Conservation (phyloP, 2,888 invertebrate species). For the Synanthedon myopaeformis region DNA sequence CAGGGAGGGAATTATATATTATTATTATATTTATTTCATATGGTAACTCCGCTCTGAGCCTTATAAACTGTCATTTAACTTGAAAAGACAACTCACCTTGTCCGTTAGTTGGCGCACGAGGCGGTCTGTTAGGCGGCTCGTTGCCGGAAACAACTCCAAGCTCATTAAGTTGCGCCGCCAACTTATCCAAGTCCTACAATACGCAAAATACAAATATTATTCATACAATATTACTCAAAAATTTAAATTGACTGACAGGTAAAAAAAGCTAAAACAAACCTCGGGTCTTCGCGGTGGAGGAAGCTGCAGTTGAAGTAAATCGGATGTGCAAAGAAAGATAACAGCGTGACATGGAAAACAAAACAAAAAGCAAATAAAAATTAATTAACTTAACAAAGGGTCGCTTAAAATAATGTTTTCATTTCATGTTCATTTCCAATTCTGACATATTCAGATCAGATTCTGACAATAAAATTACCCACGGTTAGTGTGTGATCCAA, state of each 20-base stretch:
- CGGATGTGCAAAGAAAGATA: slow-evolving; percentile 62
- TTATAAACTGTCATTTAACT: too few species aligned
- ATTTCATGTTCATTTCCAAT: too few species aligned
- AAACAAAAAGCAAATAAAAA: slow-evolving; percentile 50
- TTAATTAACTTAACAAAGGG: too few species aligned
- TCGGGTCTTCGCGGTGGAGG: slow-evolving; percentile 91
- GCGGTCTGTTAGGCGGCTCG: slow-evolving; percentile 72
- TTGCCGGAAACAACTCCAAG: slow-evolving; percentile 84
- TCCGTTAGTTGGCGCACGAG: slow-evolving; percentile 58
- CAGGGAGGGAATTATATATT: neutral
- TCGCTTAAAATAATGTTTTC: too few species aligned
- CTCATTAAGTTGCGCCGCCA: slow-evolving; percentile 96
- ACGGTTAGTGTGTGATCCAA: too few species aligned
- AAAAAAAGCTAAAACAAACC: slow-evolving; percentile 72
- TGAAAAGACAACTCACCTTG: slow-evolving; percentile 35
- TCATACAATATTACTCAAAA: neutral
- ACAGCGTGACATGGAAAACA: slow-evolving; percentile 68
- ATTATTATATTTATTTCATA: too few species aligned
- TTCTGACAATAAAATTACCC: too few species aligned
- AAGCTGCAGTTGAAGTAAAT: slow-evolving; percentile 71
- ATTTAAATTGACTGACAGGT: neutral
- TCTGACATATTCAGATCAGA: too few species aligned
- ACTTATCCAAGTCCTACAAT: slow-evolving; percentile 92
- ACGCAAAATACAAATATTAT: slow-evolving; percentile 7
- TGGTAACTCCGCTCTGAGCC: too few species aligned